Evolutionary conservation across 2,113 vertebrate genomes (phyloP).

Genomic region (Tychaedon coryphoeus): DNA sequence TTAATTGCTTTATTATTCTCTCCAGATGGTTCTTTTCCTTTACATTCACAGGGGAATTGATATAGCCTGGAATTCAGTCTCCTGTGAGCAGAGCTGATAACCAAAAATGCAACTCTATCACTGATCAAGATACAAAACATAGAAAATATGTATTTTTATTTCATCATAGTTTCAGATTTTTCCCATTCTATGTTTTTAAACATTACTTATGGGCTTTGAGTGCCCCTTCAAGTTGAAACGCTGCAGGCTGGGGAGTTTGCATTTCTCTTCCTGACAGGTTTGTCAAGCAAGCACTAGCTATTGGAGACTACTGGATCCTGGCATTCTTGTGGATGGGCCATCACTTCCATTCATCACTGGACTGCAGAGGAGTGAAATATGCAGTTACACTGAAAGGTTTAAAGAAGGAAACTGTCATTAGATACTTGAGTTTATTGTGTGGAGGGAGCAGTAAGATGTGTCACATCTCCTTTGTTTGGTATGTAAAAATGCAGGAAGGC

Average conservation of each 20-base stretch:
- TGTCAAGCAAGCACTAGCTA: not conserved
- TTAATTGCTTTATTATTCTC: slow-evolving; percentile 80
- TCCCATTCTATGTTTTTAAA: not conserved
- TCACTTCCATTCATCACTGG: not conserved
- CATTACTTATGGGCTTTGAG: not conserved
- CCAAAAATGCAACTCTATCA: not conserved
- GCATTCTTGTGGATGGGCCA: not conserved
- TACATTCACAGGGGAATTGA: slow-evolving; percentile 62
- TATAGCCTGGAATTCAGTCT: slow-evolving; percentile 23
- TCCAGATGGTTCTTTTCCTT: slow-evolving; percentile 77
- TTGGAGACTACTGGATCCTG: not conserved
- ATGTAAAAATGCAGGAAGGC: not conserved
- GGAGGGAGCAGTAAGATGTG: not conserved
- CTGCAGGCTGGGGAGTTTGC: not conserved
- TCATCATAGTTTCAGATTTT: not conserved
- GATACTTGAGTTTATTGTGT: not conserved
- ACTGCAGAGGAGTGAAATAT: not conserved
- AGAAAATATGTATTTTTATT: not conserved
- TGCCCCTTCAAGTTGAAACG: not conserved
- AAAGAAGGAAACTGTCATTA: not conserved
- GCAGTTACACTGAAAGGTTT: not conserved
- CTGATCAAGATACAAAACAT: not conserved
- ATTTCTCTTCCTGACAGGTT: not conserved
- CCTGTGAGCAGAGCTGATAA: not conserved
- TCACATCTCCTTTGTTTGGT: not conserved